Conservation (phyloP, 1,140 invertebrate species). For the Drosophila albomicans region DNA sequence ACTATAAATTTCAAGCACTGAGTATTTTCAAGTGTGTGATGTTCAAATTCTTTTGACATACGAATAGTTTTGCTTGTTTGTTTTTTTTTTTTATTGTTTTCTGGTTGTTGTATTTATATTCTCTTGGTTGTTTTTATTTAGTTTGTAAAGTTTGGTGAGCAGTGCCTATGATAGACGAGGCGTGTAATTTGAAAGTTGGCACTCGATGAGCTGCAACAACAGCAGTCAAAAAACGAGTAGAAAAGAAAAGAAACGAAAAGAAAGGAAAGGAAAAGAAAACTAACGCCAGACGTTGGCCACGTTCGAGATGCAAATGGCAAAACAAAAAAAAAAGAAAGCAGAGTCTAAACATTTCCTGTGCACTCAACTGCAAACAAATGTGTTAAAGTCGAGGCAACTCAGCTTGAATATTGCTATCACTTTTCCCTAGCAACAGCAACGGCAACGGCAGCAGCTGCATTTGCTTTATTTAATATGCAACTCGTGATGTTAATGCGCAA, state of each 20-base stretch:
- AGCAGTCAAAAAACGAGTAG: neutral
- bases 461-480: constrained; percentile 48
- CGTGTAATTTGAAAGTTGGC: constrained; percentile 79
- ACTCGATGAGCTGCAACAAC: constrained; percentile 48
- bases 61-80: neutral
- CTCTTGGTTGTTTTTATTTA: constrained; percentile 19
- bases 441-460: constrained; percentile 30
- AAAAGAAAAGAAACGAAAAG: neutral
- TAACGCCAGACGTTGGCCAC: neutral
- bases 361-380: constrained; percentile 35
- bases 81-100: neutral
- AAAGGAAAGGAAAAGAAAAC: neutral
- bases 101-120: neutral
- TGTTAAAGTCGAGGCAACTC: constrained; percentile 26
- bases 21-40: too few species aligned
- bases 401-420: constrained; percentile 23
- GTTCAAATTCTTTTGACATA: too few species aligned
- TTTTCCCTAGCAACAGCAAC: constrained; percentile 1
- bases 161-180: constrained; percentile 55
- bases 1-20: too few species aligned
- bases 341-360: constrained; percentile 16
- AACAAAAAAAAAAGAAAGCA: neutral
- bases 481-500: constrained; percentile 27
- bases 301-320: constrained; percentile 19
- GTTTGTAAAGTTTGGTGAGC: constrained; percentile 31